A percentile compares a stretch with the other conserved stretches of the same genome.
Conservation (phyloP, 2,113 vertebrate genomes). For the Chionis minor region DNA sequence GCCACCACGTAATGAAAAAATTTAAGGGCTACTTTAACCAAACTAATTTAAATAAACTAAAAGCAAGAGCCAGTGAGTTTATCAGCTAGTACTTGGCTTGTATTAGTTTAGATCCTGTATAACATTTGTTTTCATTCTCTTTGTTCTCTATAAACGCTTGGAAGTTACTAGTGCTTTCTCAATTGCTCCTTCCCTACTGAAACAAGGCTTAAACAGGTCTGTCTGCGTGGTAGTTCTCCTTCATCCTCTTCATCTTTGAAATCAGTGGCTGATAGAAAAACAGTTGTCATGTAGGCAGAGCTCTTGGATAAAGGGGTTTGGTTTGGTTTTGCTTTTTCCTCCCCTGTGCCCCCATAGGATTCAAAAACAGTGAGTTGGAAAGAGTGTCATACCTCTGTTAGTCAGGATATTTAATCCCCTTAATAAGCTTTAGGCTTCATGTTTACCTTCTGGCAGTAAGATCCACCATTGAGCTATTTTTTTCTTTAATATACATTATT, state of each 20-base stretch:
- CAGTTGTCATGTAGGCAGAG: neutral
- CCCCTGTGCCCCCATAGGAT: fast-evolving
- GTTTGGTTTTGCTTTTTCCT: neutral
- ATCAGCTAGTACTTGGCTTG: neutral
- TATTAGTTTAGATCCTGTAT: neutral
- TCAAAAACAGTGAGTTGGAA: neutral
- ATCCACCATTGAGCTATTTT: neutral
- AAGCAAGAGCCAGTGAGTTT: fast-evolving
- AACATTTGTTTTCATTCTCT: neutral
- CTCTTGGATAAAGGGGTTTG: neutral
- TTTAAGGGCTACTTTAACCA: neutral
- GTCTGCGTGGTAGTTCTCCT: neutral
- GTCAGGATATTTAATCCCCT: conserved; percentile 8
- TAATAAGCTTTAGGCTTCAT: neutral
- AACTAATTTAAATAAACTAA: neutral
- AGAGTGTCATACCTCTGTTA: neutral
- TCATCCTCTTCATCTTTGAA: neutral
- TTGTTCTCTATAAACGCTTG: neutral
- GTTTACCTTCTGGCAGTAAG: neutral
- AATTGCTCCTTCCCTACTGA: neutral
- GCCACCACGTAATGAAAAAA: neutral
- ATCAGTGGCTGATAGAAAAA: neutral
- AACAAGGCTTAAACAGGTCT: neutral
- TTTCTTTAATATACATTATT: neutral
- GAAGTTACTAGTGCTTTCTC: neutral